Evolutionary conservation across 2,888 invertebrate species (phyloP), one percentile per base, ranked within the genome.

Genomic region (Mactromeris polynyma): DNA sequence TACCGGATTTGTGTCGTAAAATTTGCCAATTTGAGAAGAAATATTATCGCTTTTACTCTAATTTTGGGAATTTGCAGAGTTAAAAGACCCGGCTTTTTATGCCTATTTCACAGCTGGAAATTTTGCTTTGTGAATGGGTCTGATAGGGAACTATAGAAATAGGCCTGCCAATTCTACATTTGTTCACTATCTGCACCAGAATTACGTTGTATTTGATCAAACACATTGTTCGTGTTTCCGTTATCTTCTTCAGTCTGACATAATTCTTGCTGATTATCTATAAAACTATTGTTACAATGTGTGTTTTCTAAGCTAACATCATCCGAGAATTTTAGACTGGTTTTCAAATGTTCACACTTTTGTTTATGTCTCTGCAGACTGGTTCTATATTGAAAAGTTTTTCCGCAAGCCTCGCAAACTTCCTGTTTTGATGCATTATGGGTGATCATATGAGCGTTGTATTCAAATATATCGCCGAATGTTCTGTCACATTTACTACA

Each of bases 341-440:
- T 46, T 83, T 40, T 83, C 51, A 73, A 77, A 51, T 58, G 46
- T 78, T 85, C 85, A 69, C 85, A 89, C 33, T 81, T 81, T 69
- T 51, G 54, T 51, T 54, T 36, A 89, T 89, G 89, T 31, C 83
- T 82, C 21, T 36, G 40, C 31, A 89, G 86, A 89, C 89, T 86
- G 33, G 83, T 81, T 73, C 83, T 83, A 83, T 89, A 89, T 80
- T 89, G 89, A 58, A 86, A 89, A 33, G 83, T 80, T 58, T 83
- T 86, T 11, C 89, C 89, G 81, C 86, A 89, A n/a, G n/a, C n/a
- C 26, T 19, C 77, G 51, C 89, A 89, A 21, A 83, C 83, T 69
- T 89, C 89, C 54, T 83, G 86, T 51, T 84, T 83, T 21, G 78
- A 14, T 0, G 73, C 38, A 38, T 83, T 54, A 21, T 86, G 86